A percentile compares a stretch with the other conserved stretches of the same genome.
Conservation (phyloP, 2,797 vertebrate species). For the Tangara arthus region DNA sequence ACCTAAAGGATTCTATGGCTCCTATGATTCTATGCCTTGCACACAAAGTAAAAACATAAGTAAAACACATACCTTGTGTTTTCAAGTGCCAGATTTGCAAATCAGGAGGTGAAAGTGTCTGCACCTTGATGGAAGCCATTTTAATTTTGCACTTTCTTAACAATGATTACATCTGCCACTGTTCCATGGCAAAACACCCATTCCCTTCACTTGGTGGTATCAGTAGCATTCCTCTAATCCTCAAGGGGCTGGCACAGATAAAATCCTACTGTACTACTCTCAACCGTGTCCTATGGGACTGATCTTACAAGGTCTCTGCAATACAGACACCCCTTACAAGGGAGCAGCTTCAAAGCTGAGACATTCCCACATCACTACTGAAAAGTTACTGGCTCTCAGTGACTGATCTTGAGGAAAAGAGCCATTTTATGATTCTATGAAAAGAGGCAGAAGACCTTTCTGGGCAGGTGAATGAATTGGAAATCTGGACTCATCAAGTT, state of each 20-base stretch:
- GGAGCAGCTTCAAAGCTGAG: background rate
- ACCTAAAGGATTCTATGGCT: background rate
- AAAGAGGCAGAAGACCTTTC: background rate
- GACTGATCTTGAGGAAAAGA: background rate
- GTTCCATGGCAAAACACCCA: background rate
- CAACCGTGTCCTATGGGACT: background rate
- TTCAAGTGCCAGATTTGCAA: background rate
- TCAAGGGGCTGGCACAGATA: background rate
- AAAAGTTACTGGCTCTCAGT: background rate
- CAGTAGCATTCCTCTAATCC: background rate
- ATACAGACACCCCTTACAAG: rapidly evolving
- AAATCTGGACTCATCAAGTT: background rate
- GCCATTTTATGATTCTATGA: background rate
- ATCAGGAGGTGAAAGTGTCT: background rate
- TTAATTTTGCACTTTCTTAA: background rate
- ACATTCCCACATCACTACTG: rapidly evolving
- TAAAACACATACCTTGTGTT: background rate
- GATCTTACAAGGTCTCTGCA: background rate
- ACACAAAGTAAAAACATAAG: background rate
- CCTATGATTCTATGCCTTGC: background rate
- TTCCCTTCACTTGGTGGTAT: background rate
- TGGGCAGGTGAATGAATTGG: background rate
- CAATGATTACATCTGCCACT: background rate
- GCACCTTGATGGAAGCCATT: background rate
- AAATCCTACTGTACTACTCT: background rate